These are phyloP conservation scores for Leistus spinibarbis DNA, from an alignment of 2,888 invertebrate species.

Conservation along the genomic window DNA sequence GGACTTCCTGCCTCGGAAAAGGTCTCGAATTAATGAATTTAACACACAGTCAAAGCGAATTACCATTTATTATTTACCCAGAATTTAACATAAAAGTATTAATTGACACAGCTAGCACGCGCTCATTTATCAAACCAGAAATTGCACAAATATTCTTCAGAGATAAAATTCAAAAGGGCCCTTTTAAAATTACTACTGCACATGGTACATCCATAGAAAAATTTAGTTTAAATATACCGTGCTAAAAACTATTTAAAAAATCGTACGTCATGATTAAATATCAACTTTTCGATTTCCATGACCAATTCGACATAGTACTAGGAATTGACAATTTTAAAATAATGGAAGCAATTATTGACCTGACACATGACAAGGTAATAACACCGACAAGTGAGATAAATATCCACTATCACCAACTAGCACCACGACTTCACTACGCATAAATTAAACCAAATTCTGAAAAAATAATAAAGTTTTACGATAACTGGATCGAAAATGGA, in stretches of 20 bases:
- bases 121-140: no score
- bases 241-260: slow-evolving; percentile 1
- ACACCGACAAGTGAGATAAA: not conserved
- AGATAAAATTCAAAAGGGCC: no score
- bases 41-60: not conserved
- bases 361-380: slow-evolving; percentile 29
- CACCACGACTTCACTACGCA: slow-evolving; percentile 1
- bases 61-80: slow-evolving; percentile 14
- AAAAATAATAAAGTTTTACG: slow-evolving; percentile 11
- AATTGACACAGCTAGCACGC: slow-evolving; percentile 41
- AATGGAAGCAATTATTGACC: slow-evolving; percentile 38
- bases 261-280: slow-evolving; percentile 1
- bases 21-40: slow-evolving; percentile 6
- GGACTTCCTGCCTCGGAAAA: not conserved
- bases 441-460: slow-evolving; percentile 28
- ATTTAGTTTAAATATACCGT: not conserved
- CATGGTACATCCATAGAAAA: slow-evolving; percentile 25
- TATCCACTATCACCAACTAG: not conserved
- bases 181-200: not conserved
- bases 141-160: no score
- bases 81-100: slow-evolving; percentile 6
- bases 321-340: slow-evolving; percentile 39
- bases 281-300: slow-evolving; percentile 39
- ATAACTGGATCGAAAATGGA: no score
- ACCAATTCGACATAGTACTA: slow-evolving; percentile 41